Conservation (phyloP, 2,113 vertebrate genomes). For the Struthio camelus region DNA sequence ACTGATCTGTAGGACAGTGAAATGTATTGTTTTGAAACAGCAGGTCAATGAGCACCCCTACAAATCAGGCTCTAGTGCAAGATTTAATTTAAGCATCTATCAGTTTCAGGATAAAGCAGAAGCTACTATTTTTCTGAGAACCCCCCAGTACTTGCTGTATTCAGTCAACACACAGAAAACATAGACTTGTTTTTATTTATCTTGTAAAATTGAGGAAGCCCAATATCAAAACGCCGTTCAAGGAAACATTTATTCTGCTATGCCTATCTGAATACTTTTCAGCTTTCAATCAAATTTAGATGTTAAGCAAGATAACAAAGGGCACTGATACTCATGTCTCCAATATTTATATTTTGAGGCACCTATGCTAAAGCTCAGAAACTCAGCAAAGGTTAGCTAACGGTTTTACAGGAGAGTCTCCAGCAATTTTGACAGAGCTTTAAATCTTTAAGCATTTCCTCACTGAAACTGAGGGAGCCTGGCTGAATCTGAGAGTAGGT, state of each 20-base stretch:
- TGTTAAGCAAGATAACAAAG: background rate
- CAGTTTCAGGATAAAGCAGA: background rate
- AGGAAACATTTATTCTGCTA: background rate
- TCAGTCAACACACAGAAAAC: background rate
- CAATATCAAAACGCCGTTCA: background rate
- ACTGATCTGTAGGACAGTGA: background rate
- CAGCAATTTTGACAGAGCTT: background rate
- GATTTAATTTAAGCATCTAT: background rate
- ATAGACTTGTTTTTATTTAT: background rate
- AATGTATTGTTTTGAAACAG: background rate
- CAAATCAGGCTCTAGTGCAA: background rate
- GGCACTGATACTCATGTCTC: background rate
- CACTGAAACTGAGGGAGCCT: background rate
- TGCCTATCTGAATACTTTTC: background rate
- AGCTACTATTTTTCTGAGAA: background rate
- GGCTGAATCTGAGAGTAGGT: background rate
- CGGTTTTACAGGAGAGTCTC: no score
- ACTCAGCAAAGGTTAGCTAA: background rate
- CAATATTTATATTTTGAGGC: background rate
- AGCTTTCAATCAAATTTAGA: background rate
- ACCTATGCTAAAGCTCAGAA: background rate
- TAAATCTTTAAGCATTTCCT: background rate
- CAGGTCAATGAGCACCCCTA: background rate
- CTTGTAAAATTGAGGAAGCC: background rate
- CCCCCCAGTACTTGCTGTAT: background rate